Conservation (phyloP, 2,797 vertebrate species). For the Takifugu rubripes region DNA sequence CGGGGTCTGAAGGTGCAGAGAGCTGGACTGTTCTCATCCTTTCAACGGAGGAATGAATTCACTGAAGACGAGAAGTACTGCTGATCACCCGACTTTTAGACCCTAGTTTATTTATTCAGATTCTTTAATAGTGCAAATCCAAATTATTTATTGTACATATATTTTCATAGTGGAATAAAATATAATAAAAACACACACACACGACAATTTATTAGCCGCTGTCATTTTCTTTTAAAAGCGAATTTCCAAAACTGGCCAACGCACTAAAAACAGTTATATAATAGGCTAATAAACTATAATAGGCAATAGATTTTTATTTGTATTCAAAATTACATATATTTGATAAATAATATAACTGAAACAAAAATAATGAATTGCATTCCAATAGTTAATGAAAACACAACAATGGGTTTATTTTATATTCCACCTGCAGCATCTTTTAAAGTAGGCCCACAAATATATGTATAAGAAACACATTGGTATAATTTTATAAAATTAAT, state of each 20-base stretch:
- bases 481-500: too few relatives aligned
- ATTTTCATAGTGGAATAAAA: constrained; percentile 94
- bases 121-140: constrained; percentile 92
- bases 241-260: too few relatives aligned
- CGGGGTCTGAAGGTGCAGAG: constrained; percentile 63
- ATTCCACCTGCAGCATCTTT: too few relatives aligned
- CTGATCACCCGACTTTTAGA: constrained; percentile 84
- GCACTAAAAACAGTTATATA: neutral
- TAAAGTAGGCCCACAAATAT: too few relatives aligned
- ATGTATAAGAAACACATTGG: too few relatives aligned
- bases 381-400: too few relatives aligned
- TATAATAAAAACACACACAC: constrained; percentile 69
- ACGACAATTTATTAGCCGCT: constrained; percentile 76
- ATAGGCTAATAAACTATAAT: too few relatives aligned
- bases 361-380: too few relatives aligned
- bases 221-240: neutral
- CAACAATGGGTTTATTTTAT: too few relatives aligned
- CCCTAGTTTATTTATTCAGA: constrained; percentile 96
- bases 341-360: neutral
- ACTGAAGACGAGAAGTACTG: constrained; percentile 65
- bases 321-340: neutral
- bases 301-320: neutral
- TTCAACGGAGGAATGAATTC: constrained; percentile 42
- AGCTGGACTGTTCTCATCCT: constrained; percentile 65
- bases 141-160: constrained; percentile 99